Evolutionary conservation across 2,113 vertebrate species (phyloP).

Genomic region (Neogobius melanostomus): DNA sequence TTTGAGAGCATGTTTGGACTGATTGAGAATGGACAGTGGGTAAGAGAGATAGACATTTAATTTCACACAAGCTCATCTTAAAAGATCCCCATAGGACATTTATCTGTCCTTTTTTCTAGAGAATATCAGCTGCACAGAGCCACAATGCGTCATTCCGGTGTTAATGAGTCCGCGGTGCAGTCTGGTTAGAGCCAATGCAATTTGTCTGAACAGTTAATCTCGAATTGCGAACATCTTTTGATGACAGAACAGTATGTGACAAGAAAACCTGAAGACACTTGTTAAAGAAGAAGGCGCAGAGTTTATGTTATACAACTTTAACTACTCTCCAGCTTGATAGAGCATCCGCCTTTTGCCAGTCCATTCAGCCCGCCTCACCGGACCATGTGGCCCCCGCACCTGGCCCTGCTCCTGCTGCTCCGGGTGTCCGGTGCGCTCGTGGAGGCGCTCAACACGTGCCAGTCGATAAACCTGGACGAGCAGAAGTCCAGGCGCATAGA

Average conservation of each 20-base stretch:
- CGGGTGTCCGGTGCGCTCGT: constrained; percentile 83
- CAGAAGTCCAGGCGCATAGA: constrained; percentile 98
- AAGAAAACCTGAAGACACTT: background rate
- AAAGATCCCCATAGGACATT: background rate
- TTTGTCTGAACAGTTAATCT: background rate
- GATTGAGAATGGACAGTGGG: constrained; percentile 53
- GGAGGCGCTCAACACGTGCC: constrained; percentile 93
- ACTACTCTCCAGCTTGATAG: background rate
- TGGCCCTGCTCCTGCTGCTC: constrained; percentile 82
- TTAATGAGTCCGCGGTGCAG: background rate
- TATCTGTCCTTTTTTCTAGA: constrained; percentile 13
- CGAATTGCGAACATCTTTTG: background rate
- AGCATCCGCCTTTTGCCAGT: background rate
- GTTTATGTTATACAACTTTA: background rate
- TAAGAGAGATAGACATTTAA: constrained; percentile 38
- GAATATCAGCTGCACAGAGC: constrained; percentile 12
- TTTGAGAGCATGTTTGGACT: constrained; percentile 37
- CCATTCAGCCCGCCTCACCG: constrained; percentile 11
- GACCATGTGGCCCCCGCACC: constrained; percentile 70
- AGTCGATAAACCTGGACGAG: constrained; percentile 93
- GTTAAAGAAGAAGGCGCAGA: background rate
- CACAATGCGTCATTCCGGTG: constrained; percentile 1
- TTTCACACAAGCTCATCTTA: background rate
- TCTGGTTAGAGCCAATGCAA: background rate
- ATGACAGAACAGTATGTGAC: constrained; percentile 6